Evolutionary conservation across 1,140 invertebrate species (phyloP), one percentile per base, ranked within the genome.

Genomic region (Trigoniulus corallinus): DNA sequence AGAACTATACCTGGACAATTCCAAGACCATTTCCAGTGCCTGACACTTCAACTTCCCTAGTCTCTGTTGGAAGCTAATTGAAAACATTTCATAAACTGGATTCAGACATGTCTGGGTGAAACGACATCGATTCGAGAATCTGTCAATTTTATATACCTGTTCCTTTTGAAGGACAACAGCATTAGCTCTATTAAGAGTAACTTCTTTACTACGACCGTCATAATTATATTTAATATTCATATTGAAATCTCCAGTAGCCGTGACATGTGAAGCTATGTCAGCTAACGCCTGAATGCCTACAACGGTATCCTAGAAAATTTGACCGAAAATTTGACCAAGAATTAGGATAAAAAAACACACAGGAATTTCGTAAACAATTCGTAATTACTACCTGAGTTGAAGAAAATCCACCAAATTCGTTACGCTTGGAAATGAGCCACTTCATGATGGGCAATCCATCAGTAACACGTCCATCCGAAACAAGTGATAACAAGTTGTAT

Each of bases 401-500:
- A 2, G 81, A 74, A 62, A 88, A 92, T 20, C 88, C 86, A 13
- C 88, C 88, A 54, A 78, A 70, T 0, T 74, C 67, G 64, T 88
- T 92, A 51, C 84, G 71, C 58, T 89, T 82, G 52, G 74, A 73
- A 26, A 91, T 74, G 0, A 97, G 68, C 82, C 87, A 94, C 40
- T 80, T 78, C 52, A 89, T 77, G 18, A 93, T 75, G 0, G 88
- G 81, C 18, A 88, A 63, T 0, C 80, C 77, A 56, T 86, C 79
- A 24, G 74, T 67, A 23, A 77, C 62, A 1, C 83, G 68, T 53
- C 78, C 78, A 54, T 75, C 71, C 42, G 72, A 71, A 1, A 84
- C 59, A 59, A 86, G 76, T 1, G 77, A 76, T 1, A 82, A 63
- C 4, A 87, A 65, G 0, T 78, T 84, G 68, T 93, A 95, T 0